Percentiles rank a stretch among this genome's conserved stretches.
These are phyloP conservation scores for Leptinotarsa lineolata DNA, from an alignment of 1,140 invertebrate genomes.

Conservation along the genomic window DNA sequence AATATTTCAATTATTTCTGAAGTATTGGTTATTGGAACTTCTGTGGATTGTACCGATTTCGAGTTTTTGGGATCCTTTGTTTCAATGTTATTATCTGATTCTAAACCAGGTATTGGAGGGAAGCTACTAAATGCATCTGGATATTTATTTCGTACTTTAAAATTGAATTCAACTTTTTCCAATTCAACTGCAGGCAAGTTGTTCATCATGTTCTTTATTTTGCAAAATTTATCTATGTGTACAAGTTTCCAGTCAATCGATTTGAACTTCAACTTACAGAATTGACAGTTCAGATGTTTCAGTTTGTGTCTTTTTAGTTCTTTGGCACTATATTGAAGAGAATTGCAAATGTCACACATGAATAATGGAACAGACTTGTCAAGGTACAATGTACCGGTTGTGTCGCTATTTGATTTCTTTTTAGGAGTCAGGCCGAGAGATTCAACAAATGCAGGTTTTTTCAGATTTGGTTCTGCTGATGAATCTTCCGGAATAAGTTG, in stretches of 20 bases:
- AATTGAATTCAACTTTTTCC: slow-evolving; percentile 30
- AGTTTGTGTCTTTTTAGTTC: slow-evolving; percentile 36
- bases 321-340: slow-evolving; percentile 27
- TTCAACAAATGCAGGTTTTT: slow-evolving; percentile 11
- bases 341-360: slow-evolving; percentile 32
- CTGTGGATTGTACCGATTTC: not conserved
- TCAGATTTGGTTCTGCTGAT: not conserved
- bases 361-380: slow-evolving; percentile 30
- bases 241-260: slow-evolving; percentile 26
- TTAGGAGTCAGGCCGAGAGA: slow-evolving; percentile 3
- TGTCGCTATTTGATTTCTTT: not conserved
- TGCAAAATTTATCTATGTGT: slow-evolving; percentile 34
- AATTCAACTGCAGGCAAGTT: slow-evolving; percentile 25
- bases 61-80: not conserved
- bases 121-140: slow-evolving; percentile 29
- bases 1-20: slow-evolving; percentile 31
- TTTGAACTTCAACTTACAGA: slow-evolving; percentile 39
- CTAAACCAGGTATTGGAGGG: not conserved
- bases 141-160: slow-evolving; percentile 36
- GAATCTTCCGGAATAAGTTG: not conserved
- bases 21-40: not conserved
- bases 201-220: slow-evolving; percentile 36
- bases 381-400: slow-evolving; percentile 12
- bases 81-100: not conserved
- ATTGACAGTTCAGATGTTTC: slow-evolving; percentile 39